Percentiles rank a stretch among this genome's conserved stretches.
These are phyloP conservation scores for Drosophila pruinosa DNA, from an alignment of 1,140 invertebrate genomes.

Conservation along the genomic window DNA sequence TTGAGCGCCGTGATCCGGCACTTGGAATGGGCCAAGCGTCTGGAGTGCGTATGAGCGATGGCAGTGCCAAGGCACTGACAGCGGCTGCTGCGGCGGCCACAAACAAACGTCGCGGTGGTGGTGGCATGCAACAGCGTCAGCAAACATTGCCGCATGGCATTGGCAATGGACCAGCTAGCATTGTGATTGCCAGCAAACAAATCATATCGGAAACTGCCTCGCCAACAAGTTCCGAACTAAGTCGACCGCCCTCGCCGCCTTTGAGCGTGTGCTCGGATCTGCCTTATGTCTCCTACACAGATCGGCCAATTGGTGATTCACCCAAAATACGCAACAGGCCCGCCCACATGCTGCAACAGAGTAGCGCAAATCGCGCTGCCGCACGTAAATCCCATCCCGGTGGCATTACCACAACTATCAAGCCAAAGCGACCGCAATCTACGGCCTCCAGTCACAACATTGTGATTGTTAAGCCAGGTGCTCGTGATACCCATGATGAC, in stretches of 20 bases:
- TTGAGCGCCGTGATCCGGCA: slow-evolving; percentile 42
- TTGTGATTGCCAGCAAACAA: slow-evolving; percentile 72
- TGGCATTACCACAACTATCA: slow-evolving; percentile 49
- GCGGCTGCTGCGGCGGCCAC: slow-evolving; percentile 62
- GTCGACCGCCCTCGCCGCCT: slow-evolving; percentile 89
- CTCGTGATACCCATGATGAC: slow-evolving; percentile 85
- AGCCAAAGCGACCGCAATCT: slow-evolving; percentile 72
- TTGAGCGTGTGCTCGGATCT: slow-evolving; percentile 95
- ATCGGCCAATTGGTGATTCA: slow-evolving; percentile 94
- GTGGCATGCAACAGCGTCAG: slow-evolving; percentile 14
- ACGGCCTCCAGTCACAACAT: slow-evolving; percentile 86
- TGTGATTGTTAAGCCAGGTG: slow-evolving; percentile 92
- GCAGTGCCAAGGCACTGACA: slow-evolving; percentile 51
- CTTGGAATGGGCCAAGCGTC: not conserved
- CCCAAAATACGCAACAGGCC: slow-evolving; percentile 88
- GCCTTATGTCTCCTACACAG: slow-evolving; percentile 97
- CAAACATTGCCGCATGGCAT: too few species aligned
- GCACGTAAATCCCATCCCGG: slow-evolving; percentile 60
- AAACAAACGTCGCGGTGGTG: slow-evolving; percentile 47
- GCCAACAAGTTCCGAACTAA: slow-evolving; percentile 68
- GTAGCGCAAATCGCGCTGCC: slow-evolving; percentile 50
- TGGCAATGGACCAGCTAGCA: slow-evolving; percentile 52
- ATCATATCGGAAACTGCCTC: slow-evolving; percentile 70
- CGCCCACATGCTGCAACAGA: slow-evolving; percentile 64
- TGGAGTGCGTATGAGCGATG: slow-evolving; percentile 29